Evolutionary conservation across 92 coral and sea anemone genomes (phyloP), one percentile per base, ranked within the genome.

Genomic region (Plumapathes pennacea): DNA sequence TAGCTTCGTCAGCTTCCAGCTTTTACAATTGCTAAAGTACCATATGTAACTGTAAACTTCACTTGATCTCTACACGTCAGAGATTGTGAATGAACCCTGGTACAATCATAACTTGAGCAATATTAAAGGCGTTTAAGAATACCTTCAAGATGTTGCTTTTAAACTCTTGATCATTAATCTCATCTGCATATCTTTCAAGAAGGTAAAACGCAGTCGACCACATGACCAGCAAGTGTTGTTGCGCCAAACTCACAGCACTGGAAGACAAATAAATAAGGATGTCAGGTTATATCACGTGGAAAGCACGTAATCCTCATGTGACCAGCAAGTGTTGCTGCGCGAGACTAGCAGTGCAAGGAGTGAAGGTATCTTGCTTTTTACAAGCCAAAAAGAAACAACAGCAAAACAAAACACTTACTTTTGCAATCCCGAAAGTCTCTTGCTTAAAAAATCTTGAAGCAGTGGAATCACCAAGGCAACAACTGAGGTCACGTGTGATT

Each of bases 241-340:
- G 92, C 22, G 96, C 96, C 54, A 92, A 64, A 36, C 74, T 78
- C 58, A 89, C 85, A 13, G 96, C 85, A 38, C 98, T 92, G 50
- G 27, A 42, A 40, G n/a, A n/a, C n/a, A n/a, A n/a, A n/a, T n/a
- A n/a, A n/a, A n/a, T n/a, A n/a, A n/a, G n/a, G n/a, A n/a, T n/a
- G n/a, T n/a, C n/a, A 19, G 25, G 8, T 18, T 54, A 13, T 2
- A 24, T 26, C 27, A 24, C 3, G 54, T 3, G 20, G 13, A 13
- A n/a, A n/a, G n/a, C n/a, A n/a, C n/a, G n/a, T n/a, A n/a, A n/a
- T n/a, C n/a, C n/a, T n/a, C 90, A 75, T 85, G 77, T 67, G 43
- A 88, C 98, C 24, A 92, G 72, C 24, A 92, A 55, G 33, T 85
- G 96, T 50, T 92, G 98, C 67, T 92, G 92, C 22, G 96, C 96